Percentiles rank a stretch among this genome's conserved stretches.
These are phyloP conservation scores for Himalopsyche japonica DNA, from an alignment of 2,888 invertebrate genomes.

Conservation along the genomic window DNA sequence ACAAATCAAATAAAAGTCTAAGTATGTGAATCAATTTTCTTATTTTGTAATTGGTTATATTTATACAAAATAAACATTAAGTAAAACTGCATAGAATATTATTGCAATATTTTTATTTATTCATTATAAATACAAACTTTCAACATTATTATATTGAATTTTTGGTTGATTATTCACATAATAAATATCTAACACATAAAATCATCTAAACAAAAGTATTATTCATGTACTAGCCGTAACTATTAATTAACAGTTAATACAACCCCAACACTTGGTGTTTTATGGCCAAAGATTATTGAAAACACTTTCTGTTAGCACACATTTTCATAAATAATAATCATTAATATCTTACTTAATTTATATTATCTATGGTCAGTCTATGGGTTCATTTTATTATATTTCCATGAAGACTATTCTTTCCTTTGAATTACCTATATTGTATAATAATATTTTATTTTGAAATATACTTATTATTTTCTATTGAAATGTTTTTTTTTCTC, in stretches of 20 bases:
- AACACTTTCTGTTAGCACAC: neutral
- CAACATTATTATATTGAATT: neutral
- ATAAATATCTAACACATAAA: neutral
- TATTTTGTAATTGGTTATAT: no score
- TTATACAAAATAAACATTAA: no score
- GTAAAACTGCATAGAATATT: neutral
- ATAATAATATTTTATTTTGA: neutral
- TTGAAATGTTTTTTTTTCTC: neutral
- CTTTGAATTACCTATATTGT: neutral
- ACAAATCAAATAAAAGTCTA: no score
- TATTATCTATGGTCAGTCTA: neutral
- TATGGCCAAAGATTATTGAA: neutral
- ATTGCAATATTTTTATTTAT: neutral
- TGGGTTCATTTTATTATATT: neutral
- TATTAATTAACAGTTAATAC: neutral
- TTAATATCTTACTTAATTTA: neutral
- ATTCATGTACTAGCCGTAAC: neutral
- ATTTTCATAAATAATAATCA: neutral
- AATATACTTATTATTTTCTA: neutral
- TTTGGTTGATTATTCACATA: neutral
- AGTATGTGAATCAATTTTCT: no score
- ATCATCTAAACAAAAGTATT: neutral
- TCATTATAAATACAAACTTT: neutral
- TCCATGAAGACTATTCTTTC: neutral
- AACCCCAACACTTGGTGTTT: neutral